Base-by-base conservation (phyloP, 2,888 invertebrate species). In the Cerastoderma edule region DNA sequence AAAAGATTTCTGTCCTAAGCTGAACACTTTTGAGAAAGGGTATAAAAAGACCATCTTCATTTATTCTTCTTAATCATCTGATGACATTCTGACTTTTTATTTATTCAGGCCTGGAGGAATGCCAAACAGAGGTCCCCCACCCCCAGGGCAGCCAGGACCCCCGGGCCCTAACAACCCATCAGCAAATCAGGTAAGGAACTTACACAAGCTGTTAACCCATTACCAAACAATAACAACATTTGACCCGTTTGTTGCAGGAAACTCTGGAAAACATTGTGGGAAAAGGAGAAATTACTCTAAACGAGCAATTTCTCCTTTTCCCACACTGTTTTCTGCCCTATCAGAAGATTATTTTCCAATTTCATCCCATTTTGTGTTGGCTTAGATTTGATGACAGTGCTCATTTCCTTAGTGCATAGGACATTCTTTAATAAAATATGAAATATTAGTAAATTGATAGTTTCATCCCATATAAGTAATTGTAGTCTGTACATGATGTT, bases 61-160 rank as follows among this genome's bases (percentile, higher is more conserved):
- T n/a, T n/a, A 44, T 44, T 44, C 44, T 44, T 8, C 44, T 44
- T 44, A 13, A 44, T 16, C 44, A 13, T 44, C 16, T 44, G 8
- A 44, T 16, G 10, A 44, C 44, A 44, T 53, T 56, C 28, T 28
- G 5, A 50, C 2, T 48, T 65, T 0, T 65, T 66, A 27, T 53
- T 35, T 57, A 65, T 77, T 56, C 60, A 83, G 80, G 64, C 75
- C 68, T 22, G 72, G 72, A 60, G 70, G 67, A 33, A 57, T 65
- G 22, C 72, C 75, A 28, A 46, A 44, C 10, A 73, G 70, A 63
- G 69, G 64, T 8, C 64, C 69, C 13, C 28, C 44, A 39, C 46
- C 56, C n/a, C 53, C 48, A 27, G 64, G 35, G n/a, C 39, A 73
- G 54, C 39, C 54, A 46, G 79, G 68, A 1, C 39, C 16, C 16